These are phyloP conservation scores for Meloe dianella DNA, from an alignment of 2,888 invertebrate species.

Conservation along the genomic window DNA sequence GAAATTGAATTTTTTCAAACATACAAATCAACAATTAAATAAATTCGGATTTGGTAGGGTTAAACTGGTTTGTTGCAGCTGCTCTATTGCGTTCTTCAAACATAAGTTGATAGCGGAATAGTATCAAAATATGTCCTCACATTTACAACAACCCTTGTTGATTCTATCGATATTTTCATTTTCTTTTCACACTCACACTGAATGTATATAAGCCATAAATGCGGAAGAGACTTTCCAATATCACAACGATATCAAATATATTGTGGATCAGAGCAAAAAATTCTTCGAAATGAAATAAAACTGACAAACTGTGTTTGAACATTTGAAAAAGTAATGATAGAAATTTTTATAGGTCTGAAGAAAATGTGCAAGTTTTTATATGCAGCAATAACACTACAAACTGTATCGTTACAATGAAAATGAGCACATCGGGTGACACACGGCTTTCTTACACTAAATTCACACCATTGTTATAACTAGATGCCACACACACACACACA, in stretches of 20 bases:
- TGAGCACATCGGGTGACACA: no score
- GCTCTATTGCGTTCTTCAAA: conserved; percentile 20
- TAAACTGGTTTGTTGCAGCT: conserved; percentile 21
- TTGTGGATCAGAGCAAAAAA: conserved; percentile 48
- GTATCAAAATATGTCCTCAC: conserved; percentile 40
- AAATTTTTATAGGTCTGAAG: no score
- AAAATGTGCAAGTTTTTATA: no score
- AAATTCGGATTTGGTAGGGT: conserved; percentile 10
- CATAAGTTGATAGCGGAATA: conserved; percentile 23
- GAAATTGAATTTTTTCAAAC: conserved; percentile 4
- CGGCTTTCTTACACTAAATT: no score
- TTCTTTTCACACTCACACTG: background rate
- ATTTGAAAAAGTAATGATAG: no score
- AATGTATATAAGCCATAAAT: conserved; percentile 31
- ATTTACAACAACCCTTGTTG: conserved; percentile 36
- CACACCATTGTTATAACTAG: no score
- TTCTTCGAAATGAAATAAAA: conserved; percentile 44
- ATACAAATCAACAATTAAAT: background rate
- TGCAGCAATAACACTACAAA: no score
- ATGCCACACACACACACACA: no score
- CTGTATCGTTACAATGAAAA: no score
- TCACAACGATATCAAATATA: conserved; percentile 50
- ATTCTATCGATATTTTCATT: background rate
- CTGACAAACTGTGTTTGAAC: conserved; percentile 38
- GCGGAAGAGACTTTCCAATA: conserved; percentile 43